Percentiles rank a stretch among this genome's conserved stretches.
Evolutionary conservation across 2,797 vertebrate species (phyloP).

Genomic region (Hybognathus amarus): DNA sequence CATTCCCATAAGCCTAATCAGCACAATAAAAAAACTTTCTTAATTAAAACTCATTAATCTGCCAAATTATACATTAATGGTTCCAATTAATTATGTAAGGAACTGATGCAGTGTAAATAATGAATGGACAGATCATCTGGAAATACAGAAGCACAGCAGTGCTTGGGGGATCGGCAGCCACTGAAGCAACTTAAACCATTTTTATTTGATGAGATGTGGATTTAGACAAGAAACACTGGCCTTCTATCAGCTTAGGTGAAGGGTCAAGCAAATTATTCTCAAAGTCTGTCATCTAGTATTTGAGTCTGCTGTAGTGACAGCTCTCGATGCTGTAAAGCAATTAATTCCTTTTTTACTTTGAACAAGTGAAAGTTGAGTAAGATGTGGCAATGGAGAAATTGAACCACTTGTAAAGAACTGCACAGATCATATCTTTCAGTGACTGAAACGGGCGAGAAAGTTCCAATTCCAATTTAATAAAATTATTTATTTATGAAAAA

Average conservation of each 20-base stretch:
- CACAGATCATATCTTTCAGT: not conserved
- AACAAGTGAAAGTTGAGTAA: not conserved
- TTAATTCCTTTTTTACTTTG: not conserved
- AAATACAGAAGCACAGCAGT: constrained; percentile 62
- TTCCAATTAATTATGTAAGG: constrained; percentile 73
- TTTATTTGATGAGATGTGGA: not conserved
- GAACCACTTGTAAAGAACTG: not conserved
- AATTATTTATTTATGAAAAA: not conserved
- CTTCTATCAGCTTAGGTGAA: constrained; percentile 7
- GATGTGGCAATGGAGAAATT: not conserved
- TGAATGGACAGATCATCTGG: constrained; percentile 53
- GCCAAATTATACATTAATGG: constrained; percentile 70
- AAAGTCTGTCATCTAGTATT: not conserved
- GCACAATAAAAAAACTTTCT: constrained; percentile 69
- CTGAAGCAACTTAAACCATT: not conserved
- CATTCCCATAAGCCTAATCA: constrained; percentile 67
- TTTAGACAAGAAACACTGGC: constrained; percentile 8
- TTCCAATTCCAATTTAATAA: not conserved
- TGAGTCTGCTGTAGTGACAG: not conserved
- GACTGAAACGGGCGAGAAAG: not conserved
- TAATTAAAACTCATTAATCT: constrained; percentile 77
- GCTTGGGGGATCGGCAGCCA: constrained; percentile 24
- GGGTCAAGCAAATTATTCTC: not conserved
- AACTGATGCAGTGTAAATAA: constrained; percentile 72
- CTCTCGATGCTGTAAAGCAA: not conserved